Evolutionary conservation across 2,113 vertebrate species (phyloP).

Genomic region (Pitta sordida): DNA sequence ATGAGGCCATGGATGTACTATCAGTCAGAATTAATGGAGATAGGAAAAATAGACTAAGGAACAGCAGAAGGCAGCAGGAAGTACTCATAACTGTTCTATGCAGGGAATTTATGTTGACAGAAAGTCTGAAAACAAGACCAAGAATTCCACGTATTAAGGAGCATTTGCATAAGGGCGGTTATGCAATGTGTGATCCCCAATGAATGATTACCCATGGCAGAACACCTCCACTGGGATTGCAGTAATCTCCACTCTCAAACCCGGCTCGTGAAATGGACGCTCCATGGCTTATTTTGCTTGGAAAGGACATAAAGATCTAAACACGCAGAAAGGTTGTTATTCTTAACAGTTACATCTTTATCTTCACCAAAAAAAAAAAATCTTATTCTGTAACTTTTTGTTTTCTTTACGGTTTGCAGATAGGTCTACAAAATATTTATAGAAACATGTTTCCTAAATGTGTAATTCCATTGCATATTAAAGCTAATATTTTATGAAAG

Average conservation of each 20-base stretch:
- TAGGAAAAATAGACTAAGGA: not conserved
- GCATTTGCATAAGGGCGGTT: slow-evolving; percentile 29
- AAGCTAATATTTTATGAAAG: not conserved
- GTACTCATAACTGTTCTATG: not conserved
- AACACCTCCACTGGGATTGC: slow-evolving; percentile 38
- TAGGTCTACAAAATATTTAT: not conserved
- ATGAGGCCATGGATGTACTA: not conserved
- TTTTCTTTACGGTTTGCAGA: not conserved
- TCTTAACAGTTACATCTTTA: not conserved
- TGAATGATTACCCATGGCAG: slow-evolving; percentile 63
- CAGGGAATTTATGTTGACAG: not conserved
- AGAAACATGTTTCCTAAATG: not conserved
- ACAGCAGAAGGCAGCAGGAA: not conserved
- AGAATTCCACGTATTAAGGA: not conserved
- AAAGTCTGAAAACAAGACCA: not conserved
- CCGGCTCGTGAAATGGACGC: not conserved
- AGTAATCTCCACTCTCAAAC: slow-evolving; percentile 57
- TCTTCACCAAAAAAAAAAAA: not conserved
- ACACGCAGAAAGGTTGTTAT: not conserved
- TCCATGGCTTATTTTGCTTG: not conserved
- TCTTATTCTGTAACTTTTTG: not conserved
- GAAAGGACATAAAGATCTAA: not conserved
- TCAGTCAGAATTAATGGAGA: not conserved
- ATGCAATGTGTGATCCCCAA: slow-evolving; percentile 21
- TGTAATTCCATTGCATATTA: not conserved